Percentiles rank a stretch among this genome's conserved stretches.
phyloP scores from a whole-genome alignment of 2,888 invertebrate genomes.

The Campopleginae sp. region DNA sequence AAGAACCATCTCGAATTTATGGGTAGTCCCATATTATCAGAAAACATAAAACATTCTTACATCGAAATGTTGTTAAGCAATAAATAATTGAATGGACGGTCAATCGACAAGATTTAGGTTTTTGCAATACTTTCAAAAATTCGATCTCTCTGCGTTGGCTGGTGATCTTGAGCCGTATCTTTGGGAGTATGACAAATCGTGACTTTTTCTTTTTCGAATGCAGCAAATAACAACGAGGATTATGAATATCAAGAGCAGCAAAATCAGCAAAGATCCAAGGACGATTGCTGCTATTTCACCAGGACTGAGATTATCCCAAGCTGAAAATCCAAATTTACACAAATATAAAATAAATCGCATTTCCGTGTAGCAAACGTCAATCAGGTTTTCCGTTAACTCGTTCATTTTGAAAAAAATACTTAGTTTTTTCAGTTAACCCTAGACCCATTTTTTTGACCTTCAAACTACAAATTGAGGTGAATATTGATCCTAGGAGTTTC shows the following conservation, averaged over 20 bases:
- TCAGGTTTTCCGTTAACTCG: not conserved
- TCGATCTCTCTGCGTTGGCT: conserved; percentile 76
- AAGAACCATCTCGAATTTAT: no score
- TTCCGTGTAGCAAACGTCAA: not conserved
- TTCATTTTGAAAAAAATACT: not conserved
- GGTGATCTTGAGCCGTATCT: conserved; percentile 80
- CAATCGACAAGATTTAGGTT: not conserved
- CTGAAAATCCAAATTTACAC: conserved; percentile 75
- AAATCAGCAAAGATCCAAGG: conserved; percentile 87
- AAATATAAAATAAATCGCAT: conserved; percentile 65
- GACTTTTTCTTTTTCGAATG: conserved; percentile 85
- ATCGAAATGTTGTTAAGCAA: not conserved
- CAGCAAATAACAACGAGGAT: conserved; percentile 87
- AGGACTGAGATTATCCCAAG: conserved; percentile 84
- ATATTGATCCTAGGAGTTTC: no score
- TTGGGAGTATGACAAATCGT: conserved; percentile 86
- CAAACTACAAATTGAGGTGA: no score
- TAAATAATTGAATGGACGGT: not conserved
- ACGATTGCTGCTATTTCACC: conserved; percentile 89
- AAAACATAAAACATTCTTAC: not conserved
- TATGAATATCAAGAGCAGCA: conserved; percentile 87
- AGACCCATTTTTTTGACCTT: no score
- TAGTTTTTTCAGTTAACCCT: no score
- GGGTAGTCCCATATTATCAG: no score
- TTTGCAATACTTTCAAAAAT: conserved; percentile 44